Evolutionary conservation across 1,140 invertebrate genomes (phyloP).

Genomic region (Diploscapter pachys): DNA sequence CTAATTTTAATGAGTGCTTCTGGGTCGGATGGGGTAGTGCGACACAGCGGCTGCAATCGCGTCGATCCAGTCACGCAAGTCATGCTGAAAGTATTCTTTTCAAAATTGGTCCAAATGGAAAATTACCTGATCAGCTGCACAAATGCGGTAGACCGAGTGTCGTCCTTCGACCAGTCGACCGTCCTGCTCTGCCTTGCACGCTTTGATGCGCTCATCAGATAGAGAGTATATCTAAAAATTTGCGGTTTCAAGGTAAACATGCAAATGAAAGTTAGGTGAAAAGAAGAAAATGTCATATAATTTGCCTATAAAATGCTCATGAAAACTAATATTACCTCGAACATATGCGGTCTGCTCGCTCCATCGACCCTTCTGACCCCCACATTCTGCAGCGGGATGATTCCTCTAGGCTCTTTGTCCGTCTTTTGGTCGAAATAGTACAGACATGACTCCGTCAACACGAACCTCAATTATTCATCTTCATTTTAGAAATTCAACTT

Average conservation of each 20-base stretch:
- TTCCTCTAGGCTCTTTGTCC: constrained; percentile 29
- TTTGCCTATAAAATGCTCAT: background rate
- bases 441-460: constrained; percentile 25
- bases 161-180: constrained; percentile 29
- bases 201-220: constrained; percentile 29
- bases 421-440: constrained; percentile 33
- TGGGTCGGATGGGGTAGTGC: constrained; percentile 14
- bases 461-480: constrained; percentile 19
- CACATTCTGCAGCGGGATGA: constrained; percentile 34
- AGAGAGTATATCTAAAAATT: constrained; percentile 30
- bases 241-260: background rate
- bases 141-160: constrained; percentile 31
- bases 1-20: constrained; percentile 5
- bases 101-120: background rate
- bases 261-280: background rate
- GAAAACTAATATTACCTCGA: constrained; percentile 19
- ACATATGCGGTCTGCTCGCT: constrained; percentile 22
- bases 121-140: constrained; percentile 23
- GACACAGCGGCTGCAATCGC: constrained; percentile 16
- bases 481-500: background rate
- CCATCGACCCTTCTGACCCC: constrained; percentile 27
- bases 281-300: background rate
- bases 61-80: constrained; percentile 21
- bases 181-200: constrained; percentile 34
- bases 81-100: background rate